These are phyloP conservation scores for Drosophila teissieri DNA, from an alignment of 1,140 invertebrate genomes.

Conservation along the genomic window DNA sequence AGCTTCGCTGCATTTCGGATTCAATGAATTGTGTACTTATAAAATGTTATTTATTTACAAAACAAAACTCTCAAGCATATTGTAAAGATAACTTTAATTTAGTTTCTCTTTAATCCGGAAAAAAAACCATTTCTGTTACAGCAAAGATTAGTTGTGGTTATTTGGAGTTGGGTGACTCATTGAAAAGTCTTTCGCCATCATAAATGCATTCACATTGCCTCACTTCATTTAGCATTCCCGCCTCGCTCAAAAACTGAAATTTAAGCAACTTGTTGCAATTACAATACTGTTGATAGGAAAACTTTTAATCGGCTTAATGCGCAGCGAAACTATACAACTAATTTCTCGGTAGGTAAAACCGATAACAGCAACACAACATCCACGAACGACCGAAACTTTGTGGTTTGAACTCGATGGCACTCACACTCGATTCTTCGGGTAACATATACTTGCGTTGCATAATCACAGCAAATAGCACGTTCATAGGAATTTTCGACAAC, in stretches of 20 bases:
- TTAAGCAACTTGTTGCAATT: constrained; percentile 37
- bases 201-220: background rate
- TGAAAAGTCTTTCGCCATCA: background rate
- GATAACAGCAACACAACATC: constrained; percentile 15
- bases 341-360: constrained; percentile 35
- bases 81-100: too few relatives aligned
- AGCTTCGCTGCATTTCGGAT: too few relatives aligned
- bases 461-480: background rate
- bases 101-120: too few relatives aligned
- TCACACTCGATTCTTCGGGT: constrained; percentile 12
- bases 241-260: background rate
- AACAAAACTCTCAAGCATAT: too few relatives aligned
- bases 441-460: background rate
- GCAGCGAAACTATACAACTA: constrained; percentile 40
- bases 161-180: background rate
- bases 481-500: too few relatives aligned
- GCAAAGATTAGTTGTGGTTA: too few relatives aligned
- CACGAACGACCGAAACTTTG: constrained; percentile 20
- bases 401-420: constrained; percentile 21
- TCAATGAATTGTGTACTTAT: too few relatives aligned
- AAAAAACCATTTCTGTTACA: background rate
- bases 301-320: constrained; percentile 55
- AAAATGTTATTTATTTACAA: too few relatives aligned
- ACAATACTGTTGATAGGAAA: constrained; percentile 46
- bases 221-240: constrained; percentile 4